Base-by-base conservation (phyloP, 2,888 invertebrate species). In the Drosophila siamana region DNA sequence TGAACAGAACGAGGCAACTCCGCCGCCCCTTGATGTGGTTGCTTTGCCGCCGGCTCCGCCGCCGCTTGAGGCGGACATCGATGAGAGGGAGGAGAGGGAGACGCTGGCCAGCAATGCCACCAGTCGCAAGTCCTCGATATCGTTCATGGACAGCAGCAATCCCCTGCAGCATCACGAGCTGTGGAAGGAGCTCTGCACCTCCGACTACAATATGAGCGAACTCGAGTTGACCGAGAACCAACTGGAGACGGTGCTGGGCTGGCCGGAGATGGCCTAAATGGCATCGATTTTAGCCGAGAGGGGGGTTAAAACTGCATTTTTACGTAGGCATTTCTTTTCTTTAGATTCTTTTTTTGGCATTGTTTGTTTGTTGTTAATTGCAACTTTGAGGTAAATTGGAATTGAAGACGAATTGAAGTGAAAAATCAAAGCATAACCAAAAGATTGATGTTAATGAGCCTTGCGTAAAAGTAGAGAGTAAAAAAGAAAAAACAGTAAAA, bases 171-270 rank as follows among this genome's bases (percentile, higher is more conserved):
- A 86, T 48, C 79, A 85, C 1, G 86, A 91, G 11, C 86, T 84
- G 51, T 78, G 90, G 66, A 89, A 89, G 87, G 92, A 92, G 16
- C 74, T 92, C 40, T 91, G 91, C 81, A 89, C 90, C 62, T 89
- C 90, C 57, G 90, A 91, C 63, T 92, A 92, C 74, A 84, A 86
- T 50, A 91, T 92, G 89, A 86, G 73, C 15, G 80, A 74, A 36
- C 87, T 73, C 48, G 89, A 73, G 62, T 69, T 73, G 28, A 74
- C 74, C 46, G 86, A 83, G 24, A 90, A 77, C 54, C 90, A 90
- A 54, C 80, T 92, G 50, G 90, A 91, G 13, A 80, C 89, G 61
- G 91, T 89, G 28, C 76, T 92, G 7, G 86, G 78, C 71, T 90
- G 89, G 89, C 66, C 72, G 43, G 78, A 87, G 19, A 80, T 90